Conservation (phyloP, 1,140 invertebrate species). For the Rhyzopertha dominica region DNA sequence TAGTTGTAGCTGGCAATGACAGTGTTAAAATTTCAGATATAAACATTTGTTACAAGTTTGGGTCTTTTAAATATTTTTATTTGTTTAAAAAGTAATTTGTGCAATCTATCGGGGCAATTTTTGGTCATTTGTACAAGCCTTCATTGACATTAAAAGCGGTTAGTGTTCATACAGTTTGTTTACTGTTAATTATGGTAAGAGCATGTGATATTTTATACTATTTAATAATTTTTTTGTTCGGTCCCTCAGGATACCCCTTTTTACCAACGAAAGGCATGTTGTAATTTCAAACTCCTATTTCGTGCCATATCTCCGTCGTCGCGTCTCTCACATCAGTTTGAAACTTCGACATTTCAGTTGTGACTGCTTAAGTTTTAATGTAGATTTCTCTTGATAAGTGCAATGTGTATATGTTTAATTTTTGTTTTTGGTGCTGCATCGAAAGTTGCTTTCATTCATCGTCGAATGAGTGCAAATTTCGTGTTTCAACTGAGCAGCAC, state of each 20-base stretch:
- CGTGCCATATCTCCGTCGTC: conserved; percentile 15
- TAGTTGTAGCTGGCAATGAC: no score
- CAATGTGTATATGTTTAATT: conserved; percentile 41
- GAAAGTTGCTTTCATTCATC: conserved; percentile 12
- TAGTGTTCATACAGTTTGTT: conserved; percentile 41
- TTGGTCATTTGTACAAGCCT: no score
- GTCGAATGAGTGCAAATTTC: conserved; percentile 14
- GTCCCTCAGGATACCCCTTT: conserved; percentile 43
- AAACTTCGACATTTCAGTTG: conserved; percentile 13
- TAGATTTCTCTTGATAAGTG: conserved; percentile 43
- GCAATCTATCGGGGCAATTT: no score
- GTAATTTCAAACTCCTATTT: conserved; percentile 24
- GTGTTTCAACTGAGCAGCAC: conserved; percentile 5
- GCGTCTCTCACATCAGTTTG: conserved; percentile 8
- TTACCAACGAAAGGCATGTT: no score
- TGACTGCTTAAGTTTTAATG: conserved; percentile 42
- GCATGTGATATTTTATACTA: conserved; percentile 48
- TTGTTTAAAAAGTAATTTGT: no score
- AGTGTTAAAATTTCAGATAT: no score
- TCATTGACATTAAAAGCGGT: conserved; percentile 16
- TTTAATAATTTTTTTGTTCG: conserved; percentile 40
- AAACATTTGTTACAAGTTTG: no score
- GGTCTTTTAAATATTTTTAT: no score
- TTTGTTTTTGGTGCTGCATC: conserved; percentile 16
- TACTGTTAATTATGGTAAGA: conserved; percentile 40